Evolutionary conservation across 2,113 vertebrate species (phyloP), one percentile per base, ranked within the genome.

Genomic region (Meleagris gallopavo): DNA sequence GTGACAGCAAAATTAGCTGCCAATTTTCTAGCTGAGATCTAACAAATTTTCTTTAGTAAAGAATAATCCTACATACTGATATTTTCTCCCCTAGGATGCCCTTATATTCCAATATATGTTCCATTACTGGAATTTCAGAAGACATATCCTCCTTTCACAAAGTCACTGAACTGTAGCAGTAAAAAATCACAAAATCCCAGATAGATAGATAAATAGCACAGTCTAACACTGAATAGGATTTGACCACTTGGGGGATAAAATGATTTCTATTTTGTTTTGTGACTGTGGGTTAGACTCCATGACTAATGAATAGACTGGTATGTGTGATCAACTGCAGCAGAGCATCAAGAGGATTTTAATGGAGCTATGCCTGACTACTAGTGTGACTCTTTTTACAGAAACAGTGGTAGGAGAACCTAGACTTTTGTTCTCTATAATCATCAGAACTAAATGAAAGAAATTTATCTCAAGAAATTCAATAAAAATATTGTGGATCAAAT

Each of bases 1-100:
- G 83, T 80, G 83, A 46, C 72, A 94, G 69, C 24, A 96, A 95
- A 95, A 91, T 91, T 88, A 91, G 27, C 48, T 89, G 72, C n/a
- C 75, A 83, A 27, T 80, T 89, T 89, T 77, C 72, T 64, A 71
- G 41, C 64, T 4, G 17, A 86, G 38, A 46, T 57, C 15, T 30
- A 91, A 8, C 6, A 55, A 66, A 71, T 93, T 94, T 94, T 50
- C 38, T 62, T 83, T 27, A 54, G 52, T 67, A 73, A 78, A 91
- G 21, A 86, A 24, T 29, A 79, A 91, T 76, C 10, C 29, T 83
- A 30, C 36, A 32, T 45, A 91, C 7, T 67, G 46, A 74, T 86
- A 83, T 64, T 74, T 2, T 1, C 30, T 95, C 60, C 41, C 45
- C 25, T 41, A 88, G 41, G 72, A 86, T 41, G 69, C 14, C 50